These are phyloP conservation scores for human (Homo sapiens) DNA, from an alignment of 2,113 vertebrate species.

Conservation along the genomic window GRCh38 chr3:743501-744000, in stretches of 20 bases:
- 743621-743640: not conserved
- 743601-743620: not conserved
- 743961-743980: not conserved
- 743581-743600: not conserved
- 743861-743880: not conserved
- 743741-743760: not conserved
- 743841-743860: not conserved
- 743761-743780: not conserved
- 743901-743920: rapidly evolving
- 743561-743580: not conserved
- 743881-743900: not conserved
- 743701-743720: not conserved
- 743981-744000: not conserved
- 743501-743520: not conserved
- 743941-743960: not conserved
- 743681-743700: not conserved
- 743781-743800: not conserved
- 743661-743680: not conserved
- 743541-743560: not conserved
- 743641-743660: not conserved
- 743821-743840: not conserved
- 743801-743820: not conserved
- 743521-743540: not conserved
- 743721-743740: not conserved
- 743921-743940: not conserved